Percentiles rank a stretch among this genome's conserved stretches.
Evolutionary conservation across 2,888 invertebrate species (phyloP).

Genomic region (Fragum whitleyi): DNA sequence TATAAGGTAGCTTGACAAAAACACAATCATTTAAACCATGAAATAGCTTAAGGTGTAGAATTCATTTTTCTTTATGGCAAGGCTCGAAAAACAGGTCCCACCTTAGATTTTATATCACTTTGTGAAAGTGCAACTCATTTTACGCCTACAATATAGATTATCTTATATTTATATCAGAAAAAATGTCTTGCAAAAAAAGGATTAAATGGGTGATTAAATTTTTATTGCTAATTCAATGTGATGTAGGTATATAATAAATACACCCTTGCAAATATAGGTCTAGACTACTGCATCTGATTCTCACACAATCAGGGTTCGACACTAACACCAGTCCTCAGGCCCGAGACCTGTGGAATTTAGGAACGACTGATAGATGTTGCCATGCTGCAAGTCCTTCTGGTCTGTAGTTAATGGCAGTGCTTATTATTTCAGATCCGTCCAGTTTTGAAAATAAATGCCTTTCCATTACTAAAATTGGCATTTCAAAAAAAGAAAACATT

Average conservation of each 20-base stretch:
- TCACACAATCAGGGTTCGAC: no score
- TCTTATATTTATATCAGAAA: neutral
- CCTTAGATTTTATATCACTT: neutral
- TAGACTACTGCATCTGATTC: no score
- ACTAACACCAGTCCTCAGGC: no score
- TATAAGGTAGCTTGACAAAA: neutral
- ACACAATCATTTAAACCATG: neutral
- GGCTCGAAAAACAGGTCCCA: neutral
- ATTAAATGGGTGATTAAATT: neutral
- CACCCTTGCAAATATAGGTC: no score
- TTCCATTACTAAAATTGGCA: no score
- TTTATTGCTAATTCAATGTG: neutral
- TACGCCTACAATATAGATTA: neutral
- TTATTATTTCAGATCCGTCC: no score
- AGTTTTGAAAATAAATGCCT: no score
- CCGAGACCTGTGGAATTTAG: no score
- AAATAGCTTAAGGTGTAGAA: neutral
- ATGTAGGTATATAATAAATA: neutral
- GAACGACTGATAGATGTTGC: no score
- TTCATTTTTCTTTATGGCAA: neutral
- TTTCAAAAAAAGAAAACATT: no score
- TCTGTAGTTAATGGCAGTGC: no score
- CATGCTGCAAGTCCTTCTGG: no score
- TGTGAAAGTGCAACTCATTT: neutral
- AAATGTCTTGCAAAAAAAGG: neutral